Evolutionary conservation across 2,888 invertebrate genomes (phyloP).

Genomic region (Atrina japonica): DNA sequence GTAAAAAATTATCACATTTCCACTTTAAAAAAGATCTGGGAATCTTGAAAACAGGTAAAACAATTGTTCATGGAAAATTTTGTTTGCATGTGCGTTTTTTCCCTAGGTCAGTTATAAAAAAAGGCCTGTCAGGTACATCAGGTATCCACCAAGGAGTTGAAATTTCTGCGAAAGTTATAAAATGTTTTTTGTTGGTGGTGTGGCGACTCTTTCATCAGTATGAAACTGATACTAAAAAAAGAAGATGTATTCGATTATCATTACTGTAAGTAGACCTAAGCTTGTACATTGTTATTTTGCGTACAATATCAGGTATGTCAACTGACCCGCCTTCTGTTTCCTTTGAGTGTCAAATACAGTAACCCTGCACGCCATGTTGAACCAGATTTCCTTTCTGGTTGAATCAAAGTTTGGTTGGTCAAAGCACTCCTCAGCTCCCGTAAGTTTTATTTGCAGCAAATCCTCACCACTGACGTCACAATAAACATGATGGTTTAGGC

Average conservation of each 20-base stretch:
- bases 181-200: slow-evolving; percentile 4
- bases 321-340: slow-evolving; percentile 30
- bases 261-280: slow-evolving; percentile 16
- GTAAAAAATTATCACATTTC: no score
- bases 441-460: neutral
- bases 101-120: neutral
- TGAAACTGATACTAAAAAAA: slow-evolving; percentile 17
- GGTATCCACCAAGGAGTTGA: slow-evolving; percentile 1
- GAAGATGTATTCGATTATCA: slow-evolving; percentile 18
- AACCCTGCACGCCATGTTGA: neutral
- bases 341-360: neutral
- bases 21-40: no score
- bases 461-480: slow-evolving; percentile 8
- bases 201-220: slow-evolving; percentile 28
- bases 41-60: slow-evolving; percentile 11
- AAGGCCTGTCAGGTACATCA: neutral
- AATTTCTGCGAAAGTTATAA: slow-evolving; percentile 4
- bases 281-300: no score
- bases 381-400: slow-evolving; percentile 6
- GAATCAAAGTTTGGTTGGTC: neutral
- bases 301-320: slow-evolving; percentile 18
- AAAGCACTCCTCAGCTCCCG: slow-evolving; percentile 3
- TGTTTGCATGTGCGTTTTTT: slow-evolving; percentile 15
- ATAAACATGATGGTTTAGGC: slow-evolving; percentile 20
- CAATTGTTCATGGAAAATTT: slow-evolving; percentile 24